These are phyloP conservation scores for Cygnus buccinator DNA, from an alignment of 2,113 vertebrate species.

Conservation along the genomic window DNA sequence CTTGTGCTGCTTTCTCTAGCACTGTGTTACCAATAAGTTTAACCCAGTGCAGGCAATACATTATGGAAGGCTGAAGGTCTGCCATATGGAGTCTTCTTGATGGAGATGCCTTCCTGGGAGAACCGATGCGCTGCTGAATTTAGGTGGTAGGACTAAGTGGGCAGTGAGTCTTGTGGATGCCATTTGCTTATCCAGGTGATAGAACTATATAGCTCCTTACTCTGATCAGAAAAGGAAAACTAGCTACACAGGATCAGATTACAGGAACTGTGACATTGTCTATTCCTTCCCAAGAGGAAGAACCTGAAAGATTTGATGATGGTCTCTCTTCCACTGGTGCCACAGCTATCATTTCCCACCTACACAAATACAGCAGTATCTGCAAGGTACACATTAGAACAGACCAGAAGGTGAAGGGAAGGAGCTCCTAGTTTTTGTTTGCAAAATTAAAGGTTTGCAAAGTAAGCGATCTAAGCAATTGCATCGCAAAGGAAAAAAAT, in stretches of 20 bases:
- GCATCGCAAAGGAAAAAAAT: neutral
- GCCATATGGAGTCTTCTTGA: fast-evolving
- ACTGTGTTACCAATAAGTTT: neutral
- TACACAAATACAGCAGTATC: neutral
- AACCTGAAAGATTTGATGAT: neutral
- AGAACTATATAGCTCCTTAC: neutral
- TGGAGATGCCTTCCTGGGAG: neutral
- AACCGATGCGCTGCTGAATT: neutral
- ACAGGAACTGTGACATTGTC: neutral
- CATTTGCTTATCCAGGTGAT: neutral
- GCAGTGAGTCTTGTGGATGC: neutral
- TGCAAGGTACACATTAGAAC: neutral
- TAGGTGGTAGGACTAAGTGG: neutral
- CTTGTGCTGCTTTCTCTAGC: neutral
- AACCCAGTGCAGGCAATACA: fast-evolving
- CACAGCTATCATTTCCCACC: neutral
- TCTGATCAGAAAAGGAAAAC: neutral
- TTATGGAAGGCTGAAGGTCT: neutral
- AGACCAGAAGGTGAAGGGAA: neutral
- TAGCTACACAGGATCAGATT: neutral
- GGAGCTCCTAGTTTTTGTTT: neutral
- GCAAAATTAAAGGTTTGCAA: neutral
- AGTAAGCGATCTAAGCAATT: neutral
- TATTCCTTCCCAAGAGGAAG: neutral
- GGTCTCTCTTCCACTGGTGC: neutral